phyloP scores from a whole-genome alignment of 2,888 invertebrate genomes.

The Drosophila flavopinicola region DNA sequence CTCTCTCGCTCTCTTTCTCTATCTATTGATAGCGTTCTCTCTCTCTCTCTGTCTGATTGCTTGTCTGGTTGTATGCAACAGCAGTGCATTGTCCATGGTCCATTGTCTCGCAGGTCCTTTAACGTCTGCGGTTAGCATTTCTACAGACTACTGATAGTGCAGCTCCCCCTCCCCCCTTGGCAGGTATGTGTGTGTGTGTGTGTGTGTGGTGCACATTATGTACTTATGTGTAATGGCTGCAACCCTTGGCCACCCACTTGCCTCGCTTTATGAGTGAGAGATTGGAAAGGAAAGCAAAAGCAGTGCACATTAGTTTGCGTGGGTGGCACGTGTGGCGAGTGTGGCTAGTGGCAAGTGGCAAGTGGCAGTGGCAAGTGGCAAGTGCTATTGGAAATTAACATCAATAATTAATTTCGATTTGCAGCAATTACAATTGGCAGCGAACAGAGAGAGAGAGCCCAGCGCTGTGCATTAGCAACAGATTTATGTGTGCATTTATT shows the following conservation, averaged over 20 bases:
- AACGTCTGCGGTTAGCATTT: conserved; percentile 68
- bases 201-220: conserved; percentile 17
- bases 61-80: conserved; percentile 26
- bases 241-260: conserved; percentile 5
- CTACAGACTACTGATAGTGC: conserved; percentile 27
- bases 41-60: conserved; percentile 19
- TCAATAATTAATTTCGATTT: conserved; percentile 78
- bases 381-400: conserved; percentile 68
- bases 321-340: conserved; percentile 10
- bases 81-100: conserved; percentile 39
- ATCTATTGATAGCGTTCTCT: not conserved
- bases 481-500: conserved; percentile 49
- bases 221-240: conserved; percentile 13
- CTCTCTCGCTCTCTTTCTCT: not conserved
- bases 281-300: conserved; percentile 2
- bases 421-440: conserved; percentile 58
- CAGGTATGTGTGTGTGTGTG: conserved; percentile 30
- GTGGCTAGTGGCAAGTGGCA: too few relatives aligned
- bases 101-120: conserved; percentile 67
- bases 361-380: conserved; percentile 43
- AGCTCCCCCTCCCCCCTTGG: not conserved
- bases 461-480: conserved; percentile 23
- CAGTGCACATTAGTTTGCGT: conserved; percentile 23
- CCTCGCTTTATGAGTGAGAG: conserved; percentile 9
- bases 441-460: not conserved